Evolutionary conservation across 2,797 vertebrate species (phyloP), one percentile per base, ranked within the genome.

Genomic region (Ctenopoma multispine): DNA sequence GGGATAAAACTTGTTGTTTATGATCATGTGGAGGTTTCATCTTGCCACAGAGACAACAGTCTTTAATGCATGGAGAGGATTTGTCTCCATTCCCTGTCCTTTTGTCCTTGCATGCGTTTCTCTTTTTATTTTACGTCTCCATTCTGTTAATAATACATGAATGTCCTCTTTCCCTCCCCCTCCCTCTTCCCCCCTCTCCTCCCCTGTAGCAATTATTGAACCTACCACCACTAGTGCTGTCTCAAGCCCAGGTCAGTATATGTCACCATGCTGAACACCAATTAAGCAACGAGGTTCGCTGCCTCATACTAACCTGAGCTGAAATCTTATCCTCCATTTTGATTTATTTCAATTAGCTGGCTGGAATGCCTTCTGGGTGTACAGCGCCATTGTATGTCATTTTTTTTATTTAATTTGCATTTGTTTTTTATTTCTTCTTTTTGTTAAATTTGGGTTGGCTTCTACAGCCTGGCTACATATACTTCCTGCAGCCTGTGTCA

Each of bases 241-340:
- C 94, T 96, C 96, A 91, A 98, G 96, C 95, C 97, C 98, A 99
- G 98, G 98, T 99, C 97, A 99, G 97, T 99, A 98, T 98, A 94
- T 93, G 93, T 92, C 92, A 96, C 94, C 93, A 93, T 95, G 95
- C 95, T 93, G 92, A 92, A 93, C 92, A 92, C 92, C 91, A 91
- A 88, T 87, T 77, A 91, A 94, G 96, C 95, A 94, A 93, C 87
- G 94, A 95, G 95, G 94, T 93, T 91, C 92, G 91, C 81, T 85
- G 82, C 88, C 89, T 91, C 89, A 71, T 87, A 92, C 92, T 92
- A 93, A 92, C 89, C 84, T 71, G 65, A 90, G 85, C 82, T 58
- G 24, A 80, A 86, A 79, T 66, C 80, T 82, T 85, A 81, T 83
- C 79, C 84, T 85, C 79, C 92, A 91, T 93, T 75, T 84, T 88